These are phyloP conservation scores for Heliconius aoede DNA, from an alignment of 2,888 invertebrate species.

Conservation along the genomic window DNA sequence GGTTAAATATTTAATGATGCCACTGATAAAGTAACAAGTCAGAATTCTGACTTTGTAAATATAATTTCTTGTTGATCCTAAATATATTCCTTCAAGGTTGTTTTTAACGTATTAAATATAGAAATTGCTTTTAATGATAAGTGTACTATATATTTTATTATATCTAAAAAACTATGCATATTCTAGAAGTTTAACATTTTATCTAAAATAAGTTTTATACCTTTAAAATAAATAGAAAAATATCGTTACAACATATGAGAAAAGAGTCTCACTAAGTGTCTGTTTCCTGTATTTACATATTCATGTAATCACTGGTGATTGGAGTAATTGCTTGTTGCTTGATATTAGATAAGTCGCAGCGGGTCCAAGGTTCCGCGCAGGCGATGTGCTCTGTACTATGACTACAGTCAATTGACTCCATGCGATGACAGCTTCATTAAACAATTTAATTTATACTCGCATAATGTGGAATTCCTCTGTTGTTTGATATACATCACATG, in stretches of 20 bases:
- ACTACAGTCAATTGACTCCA: conserved; percentile 50
- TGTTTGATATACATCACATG: background rate
- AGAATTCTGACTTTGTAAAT: conserved; percentile 25
- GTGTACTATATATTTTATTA: background rate
- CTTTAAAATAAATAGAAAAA: background rate
- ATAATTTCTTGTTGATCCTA: conserved; percentile 11
- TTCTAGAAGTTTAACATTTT: no score
- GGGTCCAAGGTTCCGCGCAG: conserved; percentile 49
- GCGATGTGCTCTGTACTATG: conserved; percentile 34
- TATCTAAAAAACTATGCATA: background rate
- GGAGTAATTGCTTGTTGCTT: conserved; percentile 37
- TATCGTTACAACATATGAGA: background rate
- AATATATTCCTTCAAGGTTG: background rate
- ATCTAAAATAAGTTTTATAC: background rate
- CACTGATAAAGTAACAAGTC: conserved; percentile 36
- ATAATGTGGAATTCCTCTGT: conserved; percentile 23
- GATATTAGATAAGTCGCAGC: conserved; percentile 43
- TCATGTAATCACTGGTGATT: conserved; percentile 29
- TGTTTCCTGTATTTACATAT: conserved; percentile 27
- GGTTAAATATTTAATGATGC: conserved; percentile 37
- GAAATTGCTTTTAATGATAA: background rate
- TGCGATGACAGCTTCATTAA: conserved; percentile 40
- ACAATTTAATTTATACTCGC: conserved; percentile 37
- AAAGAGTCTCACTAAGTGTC: conserved; percentile 17
- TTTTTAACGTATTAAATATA: background rate